These are phyloP conservation scores for Acromyrmex charruanus DNA, from an alignment of 1,140 invertebrate genomes.

Conservation along the genomic window DNA sequence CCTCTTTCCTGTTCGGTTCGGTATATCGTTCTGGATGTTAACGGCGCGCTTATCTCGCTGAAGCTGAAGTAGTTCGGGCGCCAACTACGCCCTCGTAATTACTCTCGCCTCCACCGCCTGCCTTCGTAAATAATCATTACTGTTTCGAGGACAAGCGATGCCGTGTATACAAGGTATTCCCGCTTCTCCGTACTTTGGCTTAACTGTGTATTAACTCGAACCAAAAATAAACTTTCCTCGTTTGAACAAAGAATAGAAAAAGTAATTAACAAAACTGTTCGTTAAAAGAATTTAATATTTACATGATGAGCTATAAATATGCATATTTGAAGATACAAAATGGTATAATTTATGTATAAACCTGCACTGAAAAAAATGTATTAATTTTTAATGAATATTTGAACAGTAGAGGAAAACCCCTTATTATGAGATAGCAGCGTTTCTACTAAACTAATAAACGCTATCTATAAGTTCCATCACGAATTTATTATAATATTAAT, in stretches of 20 bases:
- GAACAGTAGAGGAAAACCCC: too few species aligned
- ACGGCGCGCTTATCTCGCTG: constrained; percentile 53
- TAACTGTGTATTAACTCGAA: neutral
- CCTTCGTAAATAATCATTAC: constrained; percentile 70
- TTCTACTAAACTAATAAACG: too few species aligned
- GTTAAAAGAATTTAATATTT: constrained; percentile 10
- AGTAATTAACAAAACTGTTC: neutral
- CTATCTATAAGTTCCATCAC: too few species aligned
- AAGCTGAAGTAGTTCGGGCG: constrained; percentile 59
- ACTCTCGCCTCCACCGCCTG: constrained; percentile 40
- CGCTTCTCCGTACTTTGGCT: neutral
- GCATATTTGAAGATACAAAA: neutral
- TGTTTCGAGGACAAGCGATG: constrained; percentile 63
- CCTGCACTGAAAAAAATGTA: too few species aligned
- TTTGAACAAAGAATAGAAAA: neutral
- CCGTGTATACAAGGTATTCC: constrained; percentile 41
- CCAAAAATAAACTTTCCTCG: neutral
- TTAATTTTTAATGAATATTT: too few species aligned
- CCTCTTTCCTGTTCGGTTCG: neutral
- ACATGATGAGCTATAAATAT: neutral
- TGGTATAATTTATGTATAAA: neutral
- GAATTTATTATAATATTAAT: too few species aligned
- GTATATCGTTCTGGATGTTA: constrained; percentile 49
- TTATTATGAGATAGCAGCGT: too few species aligned
- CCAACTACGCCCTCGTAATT: constrained; percentile 69